Conservation (phyloP, 2,113 vertebrate genomes). For the Carassius gibelio region DNA sequence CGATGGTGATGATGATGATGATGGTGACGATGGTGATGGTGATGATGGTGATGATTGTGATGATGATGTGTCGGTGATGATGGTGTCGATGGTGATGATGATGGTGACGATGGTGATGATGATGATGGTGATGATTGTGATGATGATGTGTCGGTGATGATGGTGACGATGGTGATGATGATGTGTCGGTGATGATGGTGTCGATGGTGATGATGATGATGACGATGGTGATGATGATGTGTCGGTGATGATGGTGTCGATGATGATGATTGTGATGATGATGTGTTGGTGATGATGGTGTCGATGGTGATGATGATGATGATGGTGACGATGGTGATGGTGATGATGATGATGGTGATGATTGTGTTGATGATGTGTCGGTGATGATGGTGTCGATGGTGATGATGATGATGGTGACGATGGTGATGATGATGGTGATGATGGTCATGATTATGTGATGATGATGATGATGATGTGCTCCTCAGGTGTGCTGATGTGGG, state of each 20-base stretch:
- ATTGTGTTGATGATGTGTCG: not conserved
- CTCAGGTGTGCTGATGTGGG: conserved; percentile 94
- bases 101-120: not conserved
- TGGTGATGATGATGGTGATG: not conserved
- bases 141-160: not conserved
- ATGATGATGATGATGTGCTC: not conserved
- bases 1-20: not conserved
- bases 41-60: not conserved
- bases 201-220: not conserved
- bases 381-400: not conserved
- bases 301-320: not conserved
- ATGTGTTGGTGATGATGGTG: not conserved
- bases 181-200: no score
- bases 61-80: not conserved
- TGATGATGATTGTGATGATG: not conserved
- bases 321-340: not conserved
- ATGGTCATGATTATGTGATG: not conserved
- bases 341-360: not conserved
- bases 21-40: not conserved
- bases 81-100: not conserved
- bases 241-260: not conserved
- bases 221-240: not conserved
- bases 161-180: not conserved
- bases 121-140: not conserved
- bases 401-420: not conserved